Conservation (phyloP, 2,888 invertebrate genomes). For the Eledona agricola region DNA sequence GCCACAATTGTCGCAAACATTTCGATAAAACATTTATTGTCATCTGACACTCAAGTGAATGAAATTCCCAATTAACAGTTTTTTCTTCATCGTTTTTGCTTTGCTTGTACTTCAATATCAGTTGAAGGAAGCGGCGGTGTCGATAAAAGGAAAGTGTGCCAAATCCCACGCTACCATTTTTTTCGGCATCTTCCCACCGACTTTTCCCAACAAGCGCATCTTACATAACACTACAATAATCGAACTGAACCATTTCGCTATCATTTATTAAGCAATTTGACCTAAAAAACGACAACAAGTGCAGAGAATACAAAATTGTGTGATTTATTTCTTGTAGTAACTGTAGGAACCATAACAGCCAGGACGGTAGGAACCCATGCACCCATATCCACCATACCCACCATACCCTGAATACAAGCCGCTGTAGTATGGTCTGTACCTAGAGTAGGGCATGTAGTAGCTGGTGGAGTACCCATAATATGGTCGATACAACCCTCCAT, state of each 20-base stretch:
- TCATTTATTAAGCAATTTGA: slow-evolving; percentile 15
- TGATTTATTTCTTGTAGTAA: slow-evolving; percentile 16
- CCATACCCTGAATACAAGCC: slow-evolving; percentile 7
- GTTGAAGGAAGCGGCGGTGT: not conserved
- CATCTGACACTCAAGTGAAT: not conserved
- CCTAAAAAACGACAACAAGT: slow-evolving; percentile 12
- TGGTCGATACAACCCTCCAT: slow-evolving; percentile 8
- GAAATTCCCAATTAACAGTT: slow-evolving; percentile 1
- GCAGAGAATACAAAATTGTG: not conserved
- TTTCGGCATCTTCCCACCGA: slow-evolving; percentile 26
- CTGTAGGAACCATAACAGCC: slow-evolving; percentile 19
- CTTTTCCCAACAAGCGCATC: slow-evolving; percentile 21
- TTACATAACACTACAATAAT: slow-evolving; percentile 12
- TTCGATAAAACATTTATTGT: not conserved
- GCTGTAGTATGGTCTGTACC: slow-evolving; percentile 21
- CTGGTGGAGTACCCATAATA: slow-evolving; percentile 11
- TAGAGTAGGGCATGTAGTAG: not conserved
- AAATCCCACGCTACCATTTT: slow-evolving; percentile 29
- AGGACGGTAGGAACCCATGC: slow-evolving; percentile 20
- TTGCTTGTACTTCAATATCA: slow-evolving; percentile 1
- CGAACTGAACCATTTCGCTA: slow-evolving; percentile 2
- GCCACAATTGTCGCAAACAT: too few species aligned
- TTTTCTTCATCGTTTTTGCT: slow-evolving; percentile 4
- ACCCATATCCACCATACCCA: slow-evolving; percentile 15
- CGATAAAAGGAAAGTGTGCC: slow-evolving; percentile 20